A percentile compares a stretch with the other conserved stretches of the same genome.
Evolutionary conservation across 1,140 invertebrate genomes (phyloP).

Genomic region (Drosophila prosaltans): DNA sequence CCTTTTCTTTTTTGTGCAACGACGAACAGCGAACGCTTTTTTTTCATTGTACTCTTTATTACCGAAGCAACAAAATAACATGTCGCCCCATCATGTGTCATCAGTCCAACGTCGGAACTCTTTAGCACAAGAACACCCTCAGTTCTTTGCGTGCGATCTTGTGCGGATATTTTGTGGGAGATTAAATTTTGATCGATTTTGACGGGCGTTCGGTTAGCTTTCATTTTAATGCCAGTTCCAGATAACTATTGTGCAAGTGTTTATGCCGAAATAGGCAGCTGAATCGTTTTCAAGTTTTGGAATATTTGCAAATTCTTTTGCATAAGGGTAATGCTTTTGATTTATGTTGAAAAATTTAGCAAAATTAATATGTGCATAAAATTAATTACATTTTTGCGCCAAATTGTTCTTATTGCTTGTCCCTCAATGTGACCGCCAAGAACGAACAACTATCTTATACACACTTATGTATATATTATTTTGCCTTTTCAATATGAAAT

Average conservation of each 20-base stretch:
- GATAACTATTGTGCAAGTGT: conserved; percentile 39
- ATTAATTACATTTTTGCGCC: conserved; percentile 34
- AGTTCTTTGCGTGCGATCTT: conserved; percentile 53
- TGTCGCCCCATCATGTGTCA: conserved; percentile 45
- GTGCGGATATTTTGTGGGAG: conserved; percentile 13
- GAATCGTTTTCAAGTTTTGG: conserved; percentile 22
- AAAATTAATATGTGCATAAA: conserved; percentile 27
- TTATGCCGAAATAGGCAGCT: conserved; percentile 54
- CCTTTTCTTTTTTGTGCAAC: conserved; percentile 38
- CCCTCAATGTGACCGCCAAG: conserved; percentile 36
- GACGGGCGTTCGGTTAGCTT: background rate
- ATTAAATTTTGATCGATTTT: background rate
- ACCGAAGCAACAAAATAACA: conserved; percentile 59
- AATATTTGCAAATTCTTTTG: background rate
- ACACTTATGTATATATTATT: background rate
- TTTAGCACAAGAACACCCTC: conserved; percentile 51
- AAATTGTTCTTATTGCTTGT: conserved; percentile 34
- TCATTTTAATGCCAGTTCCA: conserved; percentile 61
- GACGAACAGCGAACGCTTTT: background rate
- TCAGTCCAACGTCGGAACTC: conserved; percentile 67
- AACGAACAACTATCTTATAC: conserved; percentile 25
- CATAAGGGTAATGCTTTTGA: conserved; percentile 39
- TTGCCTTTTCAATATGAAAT: too few species aligned
- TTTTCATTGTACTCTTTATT: conserved; percentile 44
- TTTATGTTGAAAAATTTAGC: background rate